Evolutionary conservation across 92 coral and sea anemone species (phyloP).

Genomic region (Paramuricea clavata): DNA sequence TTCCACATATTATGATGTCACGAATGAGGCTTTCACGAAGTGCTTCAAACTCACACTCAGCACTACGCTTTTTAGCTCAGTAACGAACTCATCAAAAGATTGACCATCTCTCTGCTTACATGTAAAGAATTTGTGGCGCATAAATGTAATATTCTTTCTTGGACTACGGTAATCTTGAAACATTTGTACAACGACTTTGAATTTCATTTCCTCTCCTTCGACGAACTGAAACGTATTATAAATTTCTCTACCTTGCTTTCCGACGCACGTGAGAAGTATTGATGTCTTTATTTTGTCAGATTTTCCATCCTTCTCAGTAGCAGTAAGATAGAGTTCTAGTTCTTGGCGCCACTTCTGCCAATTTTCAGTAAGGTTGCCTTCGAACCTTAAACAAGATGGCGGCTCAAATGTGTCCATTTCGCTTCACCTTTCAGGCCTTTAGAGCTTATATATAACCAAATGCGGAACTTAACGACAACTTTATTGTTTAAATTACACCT

Average conservation of each 20-base stretch:
- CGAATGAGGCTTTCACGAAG: too few relatives aligned
- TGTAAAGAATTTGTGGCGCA: slow-evolving; percentile 61
- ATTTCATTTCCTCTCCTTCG: slow-evolving; percentile 39
- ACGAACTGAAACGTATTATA: slow-evolving; percentile 57
- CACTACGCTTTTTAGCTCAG: slow-evolving; percentile 53
- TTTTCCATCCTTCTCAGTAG: slow-evolving; percentile 45
- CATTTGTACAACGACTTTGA: slow-evolving; percentile 36
- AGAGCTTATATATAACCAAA: too few relatives aligned
- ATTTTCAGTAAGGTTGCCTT: too few relatives aligned
- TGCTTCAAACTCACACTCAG: too few relatives aligned
- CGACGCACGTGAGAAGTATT: slow-evolving; percentile 61
- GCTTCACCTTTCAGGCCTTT: too few relatives aligned
- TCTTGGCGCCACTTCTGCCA: too few relatives aligned
- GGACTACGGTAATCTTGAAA: slow-evolving; percentile 68
- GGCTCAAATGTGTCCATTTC: too few relatives aligned
- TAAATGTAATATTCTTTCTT: slow-evolving; percentile 54
- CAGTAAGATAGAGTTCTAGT: slow-evolving; percentile 53
- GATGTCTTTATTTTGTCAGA: slow-evolving; percentile 53
- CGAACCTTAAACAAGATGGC: too few relatives aligned
- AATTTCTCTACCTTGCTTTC: slow-evolving; percentile 56
- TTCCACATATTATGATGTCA: too few relatives aligned
- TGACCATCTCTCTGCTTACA: slow-evolving; percentile 57
- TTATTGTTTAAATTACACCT: too few relatives aligned
- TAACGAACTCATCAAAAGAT: slow-evolving; percentile 54
- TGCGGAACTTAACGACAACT: too few relatives aligned